These are phyloP conservation scores for Pomacea maculata DNA, from an alignment of 1,140 invertebrate species.

Conservation along the genomic window DNA sequence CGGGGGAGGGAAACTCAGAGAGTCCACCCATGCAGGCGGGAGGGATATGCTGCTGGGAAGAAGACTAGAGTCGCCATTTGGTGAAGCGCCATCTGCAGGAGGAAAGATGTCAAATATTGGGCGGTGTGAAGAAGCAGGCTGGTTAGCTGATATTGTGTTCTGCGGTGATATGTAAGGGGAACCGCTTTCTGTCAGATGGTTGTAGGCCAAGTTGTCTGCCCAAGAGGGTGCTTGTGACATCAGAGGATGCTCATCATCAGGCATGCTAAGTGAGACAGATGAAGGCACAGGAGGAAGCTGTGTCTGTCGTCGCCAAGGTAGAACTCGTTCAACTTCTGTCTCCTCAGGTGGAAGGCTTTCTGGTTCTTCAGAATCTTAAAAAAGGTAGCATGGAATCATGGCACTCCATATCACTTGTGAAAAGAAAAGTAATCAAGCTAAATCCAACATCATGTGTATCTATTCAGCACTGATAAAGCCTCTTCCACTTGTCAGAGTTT, in stretches of 20 bases:
- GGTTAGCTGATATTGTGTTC: constrained; percentile 42
- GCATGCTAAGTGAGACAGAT: constrained; percentile 38
- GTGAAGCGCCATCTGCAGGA: constrained; percentile 1
- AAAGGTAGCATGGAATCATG: too few relatives aligned
- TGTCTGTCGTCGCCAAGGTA: constrained; percentile 57
- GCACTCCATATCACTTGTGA: too few relatives aligned
- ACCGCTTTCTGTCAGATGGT: constrained; percentile 51
- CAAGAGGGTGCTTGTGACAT: constrained; percentile 57
- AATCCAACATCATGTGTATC: too few relatives aligned
- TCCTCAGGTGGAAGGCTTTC: constrained; percentile 23
- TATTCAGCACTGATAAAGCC: too few relatives aligned
- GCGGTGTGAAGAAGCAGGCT: constrained; percentile 26
- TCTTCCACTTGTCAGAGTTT: too few relatives aligned
- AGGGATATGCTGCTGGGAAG: constrained; percentile 7
- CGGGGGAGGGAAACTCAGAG: constrained; percentile 3
- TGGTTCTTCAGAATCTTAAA: constrained; percentile 5
- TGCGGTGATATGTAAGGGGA: constrained; percentile 58
- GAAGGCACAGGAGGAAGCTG: constrained; percentile 43
- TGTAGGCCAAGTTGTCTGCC: constrained; percentile 59
- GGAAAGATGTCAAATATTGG: constrained; percentile 52
- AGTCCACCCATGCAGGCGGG: constrained; percentile 22
- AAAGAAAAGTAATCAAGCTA: too few relatives aligned
- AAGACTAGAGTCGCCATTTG: constrained; percentile 2
- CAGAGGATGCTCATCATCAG: constrained; percentile 52
- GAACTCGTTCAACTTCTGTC: constrained; percentile 49